Evolutionary conservation across 2,113 vertebrate species (phyloP).

Genomic region (Butorides virescens): DNA sequence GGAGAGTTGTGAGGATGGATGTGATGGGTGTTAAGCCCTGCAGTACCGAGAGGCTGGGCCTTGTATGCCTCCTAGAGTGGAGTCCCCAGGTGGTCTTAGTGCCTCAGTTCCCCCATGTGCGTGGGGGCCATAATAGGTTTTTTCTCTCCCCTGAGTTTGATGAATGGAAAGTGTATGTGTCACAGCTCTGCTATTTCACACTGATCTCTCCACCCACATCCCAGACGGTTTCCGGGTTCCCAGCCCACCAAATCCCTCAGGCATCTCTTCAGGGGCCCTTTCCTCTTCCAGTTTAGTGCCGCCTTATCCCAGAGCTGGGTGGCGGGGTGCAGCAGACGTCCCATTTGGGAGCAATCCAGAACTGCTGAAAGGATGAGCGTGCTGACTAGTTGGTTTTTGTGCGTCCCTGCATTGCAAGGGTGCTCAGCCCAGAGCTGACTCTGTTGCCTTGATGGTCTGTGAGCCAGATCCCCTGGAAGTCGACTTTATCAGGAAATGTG

Average conservation of each 20-base stretch:
- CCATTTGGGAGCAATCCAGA: constrained; percentile 51
- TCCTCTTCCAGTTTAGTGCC: constrained; percentile 64
- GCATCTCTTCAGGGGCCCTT: constrained; percentile 73
- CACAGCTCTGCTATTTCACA: constrained; percentile 68
- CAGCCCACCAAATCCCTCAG: constrained; percentile 71
- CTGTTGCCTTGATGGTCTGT: constrained; percentile 36
- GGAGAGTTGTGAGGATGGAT: not conserved
- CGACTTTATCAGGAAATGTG: constrained; percentile 53
- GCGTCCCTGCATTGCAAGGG: constrained; percentile 33
- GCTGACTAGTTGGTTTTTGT: constrained; percentile 26
- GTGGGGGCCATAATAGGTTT: constrained; percentile 9
- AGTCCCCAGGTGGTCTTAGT: constrained; percentile 14
- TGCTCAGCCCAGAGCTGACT: constrained; percentile 43
- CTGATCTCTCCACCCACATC: constrained; percentile 72
- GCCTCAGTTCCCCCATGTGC: constrained; percentile 62
- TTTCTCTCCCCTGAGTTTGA: constrained; percentile 56
- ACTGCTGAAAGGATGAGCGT: constrained; percentile 21
- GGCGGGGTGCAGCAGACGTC: constrained; percentile 54
- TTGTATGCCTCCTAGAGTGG: not conserved
- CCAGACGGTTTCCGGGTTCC: constrained; percentile 78
- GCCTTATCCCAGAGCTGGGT: constrained; percentile 57
- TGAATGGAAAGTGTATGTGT: constrained; percentile 68
- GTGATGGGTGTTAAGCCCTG: not conserved
- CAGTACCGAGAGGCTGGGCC: not conserved
- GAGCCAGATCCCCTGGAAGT: constrained; percentile 58